phyloP scores from a whole-genome alignment of 2,888 invertebrate species.

The Drosophila longiperda region DNA sequence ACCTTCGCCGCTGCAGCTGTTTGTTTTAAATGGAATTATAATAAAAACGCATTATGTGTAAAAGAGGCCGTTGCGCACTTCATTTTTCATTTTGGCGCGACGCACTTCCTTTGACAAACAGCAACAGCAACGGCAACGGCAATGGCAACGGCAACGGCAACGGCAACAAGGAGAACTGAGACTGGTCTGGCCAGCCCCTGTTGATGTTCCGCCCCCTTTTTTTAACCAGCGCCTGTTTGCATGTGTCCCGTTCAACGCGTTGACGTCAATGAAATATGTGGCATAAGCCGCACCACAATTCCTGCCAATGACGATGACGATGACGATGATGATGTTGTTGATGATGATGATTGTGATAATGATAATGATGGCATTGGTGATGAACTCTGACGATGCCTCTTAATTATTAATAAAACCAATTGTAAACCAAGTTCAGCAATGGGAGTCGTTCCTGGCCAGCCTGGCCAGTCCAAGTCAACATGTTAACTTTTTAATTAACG shows the following conservation, averaged over 20 bases:
- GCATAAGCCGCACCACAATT: slow-evolving; percentile 28
- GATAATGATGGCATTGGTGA: slow-evolving; percentile 22
- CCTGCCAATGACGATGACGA: slow-evolving; percentile 14
- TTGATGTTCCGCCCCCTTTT: slow-evolving; percentile 1
- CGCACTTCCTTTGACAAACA: slow-evolving; percentile 68
- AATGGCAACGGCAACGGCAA: slow-evolving; percentile 1
- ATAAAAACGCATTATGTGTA: slow-evolving; percentile 63
- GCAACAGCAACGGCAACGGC: slow-evolving; percentile 26
- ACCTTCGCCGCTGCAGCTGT: slow-evolving; percentile 6
- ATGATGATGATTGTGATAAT: slow-evolving; percentile 19
- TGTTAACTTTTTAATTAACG: slow-evolving; percentile 83
- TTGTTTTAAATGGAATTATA: slow-evolving; percentile 66
- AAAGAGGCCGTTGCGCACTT: slow-evolving; percentile 66
- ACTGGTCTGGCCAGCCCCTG: slow-evolving; percentile 41
- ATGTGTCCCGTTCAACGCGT: slow-evolving; percentile 32
- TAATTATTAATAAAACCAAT: slow-evolving; percentile 81
- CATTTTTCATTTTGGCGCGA: slow-evolving; percentile 80
- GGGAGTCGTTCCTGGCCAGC: slow-evolving; percentile 9
- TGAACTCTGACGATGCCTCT: slow-evolving; percentile 60
- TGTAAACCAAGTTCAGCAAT: slow-evolving; percentile 56
- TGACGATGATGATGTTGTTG: slow-evolving; percentile 15
- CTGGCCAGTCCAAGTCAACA: slow-evolving; percentile 57
- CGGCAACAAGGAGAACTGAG: slow-evolving; percentile 7
- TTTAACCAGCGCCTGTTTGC: slow-evolving; percentile 13
- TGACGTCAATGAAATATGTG: slow-evolving; percentile 36